Conservation (phyloP, 1,140 invertebrate genomes). For the Zaprionus camerounensis region DNA sequence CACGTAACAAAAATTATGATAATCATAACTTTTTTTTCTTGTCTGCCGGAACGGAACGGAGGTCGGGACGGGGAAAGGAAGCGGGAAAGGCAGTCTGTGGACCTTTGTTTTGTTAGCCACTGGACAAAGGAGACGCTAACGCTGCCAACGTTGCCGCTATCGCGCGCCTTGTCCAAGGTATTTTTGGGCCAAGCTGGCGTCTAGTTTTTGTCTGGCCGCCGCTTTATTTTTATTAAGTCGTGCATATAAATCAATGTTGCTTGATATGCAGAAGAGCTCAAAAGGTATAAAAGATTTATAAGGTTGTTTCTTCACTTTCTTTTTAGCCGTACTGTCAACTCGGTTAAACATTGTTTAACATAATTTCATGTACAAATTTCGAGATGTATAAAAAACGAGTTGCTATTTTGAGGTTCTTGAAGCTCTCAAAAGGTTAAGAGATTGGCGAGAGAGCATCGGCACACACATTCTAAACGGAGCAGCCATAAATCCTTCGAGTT, state of each 20-base stretch:
- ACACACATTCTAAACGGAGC: conserved; percentile 36
- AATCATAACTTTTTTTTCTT: conserved; percentile 75
- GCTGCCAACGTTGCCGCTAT: neutral
- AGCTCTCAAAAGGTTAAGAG: conserved; percentile 8
- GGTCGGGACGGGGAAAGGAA: neutral
- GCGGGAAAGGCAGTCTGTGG: neutral
- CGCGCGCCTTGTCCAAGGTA: conserved; percentile 53
- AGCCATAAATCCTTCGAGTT: conserved; percentile 72
- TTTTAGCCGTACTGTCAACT: conserved; percentile 17
- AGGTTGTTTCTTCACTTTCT: conserved; percentile 9
- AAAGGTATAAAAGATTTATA: conserved; percentile 83
- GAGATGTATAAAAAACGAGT: conserved; percentile 27
- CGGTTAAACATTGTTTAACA: conserved; percentile 73
- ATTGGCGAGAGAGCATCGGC: neutral
- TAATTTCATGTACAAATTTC: conserved; percentile 59
- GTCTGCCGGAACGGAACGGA: neutral
- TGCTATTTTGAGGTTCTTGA: neutral
- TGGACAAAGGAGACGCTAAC: conserved; percentile 58
- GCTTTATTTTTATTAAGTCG: conserved; percentile 76
- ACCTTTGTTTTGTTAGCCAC: conserved; percentile 70
- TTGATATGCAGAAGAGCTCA: conserved; percentile 76
- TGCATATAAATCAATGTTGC: conserved; percentile 82
- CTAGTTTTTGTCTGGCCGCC: conserved; percentile 65
- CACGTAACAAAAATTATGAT: conserved; percentile 84
- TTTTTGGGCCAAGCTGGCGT: conserved; percentile 66